A percentile compares a stretch with the other conserved stretches of the same genome.
Conservation (phyloP, 2,888 invertebrate species). For the Coenonympha glycerion region DNA sequence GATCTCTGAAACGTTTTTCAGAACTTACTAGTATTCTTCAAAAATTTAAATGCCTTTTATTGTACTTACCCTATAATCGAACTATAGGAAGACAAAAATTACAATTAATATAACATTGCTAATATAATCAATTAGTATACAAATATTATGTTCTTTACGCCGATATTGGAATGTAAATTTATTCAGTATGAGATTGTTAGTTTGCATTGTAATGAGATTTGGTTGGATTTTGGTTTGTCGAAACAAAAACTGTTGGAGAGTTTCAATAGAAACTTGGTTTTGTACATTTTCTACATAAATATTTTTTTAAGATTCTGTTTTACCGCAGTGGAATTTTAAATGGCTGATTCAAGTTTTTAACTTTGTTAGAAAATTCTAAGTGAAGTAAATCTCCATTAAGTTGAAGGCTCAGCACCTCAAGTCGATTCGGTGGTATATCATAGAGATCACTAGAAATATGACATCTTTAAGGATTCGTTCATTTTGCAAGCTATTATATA, state of each 20-base stretch:
- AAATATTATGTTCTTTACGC: slow-evolving; percentile 5
- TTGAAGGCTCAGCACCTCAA: slow-evolving; percentile 36
- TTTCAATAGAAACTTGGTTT: not conserved
- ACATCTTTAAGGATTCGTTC: no score
- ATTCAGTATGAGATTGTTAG: not conserved
- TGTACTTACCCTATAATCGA: slow-evolving; percentile 20
- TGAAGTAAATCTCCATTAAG: slow-evolving; percentile 27
- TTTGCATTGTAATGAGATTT: not conserved
- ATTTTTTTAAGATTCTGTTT: not conserved
- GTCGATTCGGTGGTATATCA: slow-evolving; percentile 32
- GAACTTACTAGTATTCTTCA: no score
- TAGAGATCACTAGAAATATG: no score
- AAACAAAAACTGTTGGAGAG: not conserved
- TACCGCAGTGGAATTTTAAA: no score
- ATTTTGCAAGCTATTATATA: no score
- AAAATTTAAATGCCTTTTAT: no score
- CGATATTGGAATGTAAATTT: not conserved
- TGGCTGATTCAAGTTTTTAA: not conserved
- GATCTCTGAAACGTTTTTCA: no score
- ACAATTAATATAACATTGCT: slow-evolving; percentile 31
- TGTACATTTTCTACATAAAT: not conserved
- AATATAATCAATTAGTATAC: slow-evolving; percentile 23
- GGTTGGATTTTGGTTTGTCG: not conserved
- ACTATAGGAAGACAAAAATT: slow-evolving; percentile 56
- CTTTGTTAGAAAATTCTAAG: slow-evolving; percentile 36